Percentiles rank a stretch among this genome's conserved stretches.
Evolutionary conservation across 2,888 invertebrate genomes (phyloP).

Genomic region (Lepetodrilus schrolli): DNA sequence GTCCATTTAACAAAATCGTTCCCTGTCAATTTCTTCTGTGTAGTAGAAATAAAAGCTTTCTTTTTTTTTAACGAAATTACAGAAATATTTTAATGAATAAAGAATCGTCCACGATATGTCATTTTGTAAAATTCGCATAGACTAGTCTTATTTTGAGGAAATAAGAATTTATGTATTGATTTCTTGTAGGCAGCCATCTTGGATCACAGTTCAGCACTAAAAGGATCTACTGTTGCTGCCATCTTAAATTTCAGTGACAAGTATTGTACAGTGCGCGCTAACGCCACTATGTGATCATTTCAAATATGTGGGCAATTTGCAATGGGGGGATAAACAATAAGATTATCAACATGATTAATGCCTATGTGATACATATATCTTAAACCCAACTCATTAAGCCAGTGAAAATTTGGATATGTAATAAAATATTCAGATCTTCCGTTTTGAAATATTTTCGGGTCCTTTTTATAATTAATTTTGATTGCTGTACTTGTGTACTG

Average conservation of each 20-base stretch:
- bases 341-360: too few relatives aligned
- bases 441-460: background rate
- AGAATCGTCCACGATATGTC: too few relatives aligned
- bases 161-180: background rate
- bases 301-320: too few relatives aligned
- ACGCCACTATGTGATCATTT: background rate
- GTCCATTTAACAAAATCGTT: too few relatives aligned
- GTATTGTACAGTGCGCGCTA: background rate
- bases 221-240: background rate
- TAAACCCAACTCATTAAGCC: conserved; percentile 11
- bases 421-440: background rate
- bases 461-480: too few relatives aligned
- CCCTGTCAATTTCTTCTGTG: too few relatives aligned
- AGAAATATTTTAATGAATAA: too few relatives aligned
- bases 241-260: conserved; percentile 12
- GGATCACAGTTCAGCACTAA: background rate
- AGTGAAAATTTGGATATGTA: background rate
- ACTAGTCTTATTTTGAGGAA: background rate
- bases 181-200: conserved; percentile 11
- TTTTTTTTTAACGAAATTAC: too few relatives aligned
- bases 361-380: too few relatives aligned
- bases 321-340: too few relatives aligned
- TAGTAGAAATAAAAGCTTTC: too few relatives aligned
- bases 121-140: background rate
- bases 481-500: too few relatives aligned